Evolutionary conservation across 2,888 invertebrate genomes (phyloP), one percentile per base, ranked within the genome.

Genomic region (Ctenicera cuprea): DNA sequence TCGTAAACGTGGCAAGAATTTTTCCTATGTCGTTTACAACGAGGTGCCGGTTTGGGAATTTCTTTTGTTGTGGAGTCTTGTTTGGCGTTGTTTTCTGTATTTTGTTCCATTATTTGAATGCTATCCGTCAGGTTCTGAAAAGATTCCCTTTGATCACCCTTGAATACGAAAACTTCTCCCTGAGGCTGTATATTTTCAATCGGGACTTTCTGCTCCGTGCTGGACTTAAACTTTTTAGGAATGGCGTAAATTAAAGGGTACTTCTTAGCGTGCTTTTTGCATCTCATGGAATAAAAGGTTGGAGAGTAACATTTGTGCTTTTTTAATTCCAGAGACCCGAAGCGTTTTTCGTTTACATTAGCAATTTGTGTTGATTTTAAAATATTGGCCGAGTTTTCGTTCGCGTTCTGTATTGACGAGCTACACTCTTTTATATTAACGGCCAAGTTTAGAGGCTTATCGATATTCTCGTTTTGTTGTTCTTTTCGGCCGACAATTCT

Each of bases 71-170:
- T 75, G 67, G 82, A 80, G 73, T 83, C 82, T 65, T 81, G 86
- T 1, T 87, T 79, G 14, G 80, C 77, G 22, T 67, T 72, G 70
- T 80, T 82, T 65, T 86, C 83, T 22, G 84, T 81, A 61, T 85
- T 88, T 76, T 90, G 89, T 84, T 92, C 92, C 75, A 90, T 90
- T 30, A 92, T 89, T 86, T 92, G 92, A 76, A 92, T 91, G 14
- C 92, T 92, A 83, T 92, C 92, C 50, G 91, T 91, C 68, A 92
- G 85, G 82, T 92, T 91, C 84, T 93, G 91, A 84, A 91, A 92
- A 73, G 88, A 87, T 83, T 5, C 12, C 4, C 3, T 87, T 85
- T 74, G 86, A 81, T 75, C 84, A 83, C 86, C 3, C 85, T 82
- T 43, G 87, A 77, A n/a, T 87, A 74, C 64, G 33, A 73, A 68